A percentile compares a stretch with the other conserved stretches of the same genome.
Evolutionary conservation across 1,140 invertebrate species (phyloP).

Genomic region (Penaeus chinensis): DNA sequence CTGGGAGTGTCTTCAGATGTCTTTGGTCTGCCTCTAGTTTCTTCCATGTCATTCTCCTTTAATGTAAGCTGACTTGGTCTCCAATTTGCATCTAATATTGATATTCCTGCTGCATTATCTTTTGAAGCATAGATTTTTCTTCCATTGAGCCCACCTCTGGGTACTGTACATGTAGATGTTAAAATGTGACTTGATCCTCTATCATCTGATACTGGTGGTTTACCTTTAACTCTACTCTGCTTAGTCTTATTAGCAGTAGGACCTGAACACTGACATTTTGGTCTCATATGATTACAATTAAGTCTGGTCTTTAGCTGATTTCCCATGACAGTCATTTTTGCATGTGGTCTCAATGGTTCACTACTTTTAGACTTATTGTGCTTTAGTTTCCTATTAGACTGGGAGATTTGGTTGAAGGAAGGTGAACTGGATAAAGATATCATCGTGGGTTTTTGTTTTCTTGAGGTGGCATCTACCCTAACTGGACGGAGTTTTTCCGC

Average conservation of each 20-base stretch:
- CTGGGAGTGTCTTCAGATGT: not conserved
- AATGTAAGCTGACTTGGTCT: slow-evolving; percentile 14
- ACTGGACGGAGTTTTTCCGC: slow-evolving; percentile 21
- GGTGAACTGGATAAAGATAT: not conserved
- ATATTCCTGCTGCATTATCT: not conserved
- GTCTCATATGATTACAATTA: slow-evolving; percentile 42
- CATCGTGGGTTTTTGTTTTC: not conserved
- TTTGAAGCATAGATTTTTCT: slow-evolving; percentile 31
- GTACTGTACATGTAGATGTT: slow-evolving; percentile 14
- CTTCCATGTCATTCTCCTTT: no score
- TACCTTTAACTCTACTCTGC: not conserved
- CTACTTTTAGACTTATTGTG: not conserved
- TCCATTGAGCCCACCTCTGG: slow-evolving; percentile 33
- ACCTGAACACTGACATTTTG: slow-evolving; percentile 33
- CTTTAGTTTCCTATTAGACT: not conserved
- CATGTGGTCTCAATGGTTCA: slow-evolving; percentile 18
- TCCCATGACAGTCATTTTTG: slow-evolving; percentile 38
- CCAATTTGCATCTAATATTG: slow-evolving; percentile 39
- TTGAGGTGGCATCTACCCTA: not conserved
- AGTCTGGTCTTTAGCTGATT: slow-evolving; percentile 29
- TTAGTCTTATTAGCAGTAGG: slow-evolving; percentile 1
- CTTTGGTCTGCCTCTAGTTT: no score
- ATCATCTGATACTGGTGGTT: not conserved
- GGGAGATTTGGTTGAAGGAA: not conserved
- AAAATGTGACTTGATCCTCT: slow-evolving; percentile 7